Percentiles rank a stretch among this genome's conserved stretches.
phyloP scores from a whole-genome alignment of 2,797 vertebrate genomes.

The Spondyliosoma cantharus region DNA sequence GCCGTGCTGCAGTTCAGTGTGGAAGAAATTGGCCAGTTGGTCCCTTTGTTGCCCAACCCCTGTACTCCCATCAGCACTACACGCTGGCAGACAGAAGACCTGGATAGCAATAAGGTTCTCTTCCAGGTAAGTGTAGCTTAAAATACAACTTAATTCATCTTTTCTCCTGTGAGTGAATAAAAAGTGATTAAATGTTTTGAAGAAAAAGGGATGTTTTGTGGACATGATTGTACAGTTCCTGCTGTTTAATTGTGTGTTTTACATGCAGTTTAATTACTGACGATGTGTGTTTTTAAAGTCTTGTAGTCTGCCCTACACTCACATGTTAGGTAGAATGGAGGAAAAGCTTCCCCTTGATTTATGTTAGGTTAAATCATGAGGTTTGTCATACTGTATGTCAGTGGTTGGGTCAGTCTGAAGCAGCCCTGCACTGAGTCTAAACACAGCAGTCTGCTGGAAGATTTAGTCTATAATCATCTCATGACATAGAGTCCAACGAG shows the following conservation, averaged over 20 bases:
- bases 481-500: conserved; percentile 18
- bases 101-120: conserved; percentile 93
- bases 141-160: neutral
- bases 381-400: conserved; percentile 17
- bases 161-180: neutral
- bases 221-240: neutral
- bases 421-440: conserved; percentile 34
- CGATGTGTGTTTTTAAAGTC: neutral
- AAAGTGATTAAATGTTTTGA: neutral
- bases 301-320: neutral
- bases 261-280: conserved; percentile 13
- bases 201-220: neutral
- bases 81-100: conserved; percentile 96
- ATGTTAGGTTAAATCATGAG: conserved; percentile 11
- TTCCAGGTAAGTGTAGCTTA: conserved; percentile 87
- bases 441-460: conserved; percentile 25
- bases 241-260: conserved; percentile 12
- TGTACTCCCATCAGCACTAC: conserved; percentile 92
- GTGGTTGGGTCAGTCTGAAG: conserved; percentile 43
- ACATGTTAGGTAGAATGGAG: neutral
- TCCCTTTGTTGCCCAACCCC: conserved; percentile 93
- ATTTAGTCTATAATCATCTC: conserved; percentile 55
- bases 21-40: conserved; percentile 92
- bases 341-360: conserved; percentile 26
- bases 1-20: conserved; percentile 92